phyloP scores from a whole-genome alignment of 2,797 vertebrate genomes.

The Pseudopleuronectes americanus region DNA sequence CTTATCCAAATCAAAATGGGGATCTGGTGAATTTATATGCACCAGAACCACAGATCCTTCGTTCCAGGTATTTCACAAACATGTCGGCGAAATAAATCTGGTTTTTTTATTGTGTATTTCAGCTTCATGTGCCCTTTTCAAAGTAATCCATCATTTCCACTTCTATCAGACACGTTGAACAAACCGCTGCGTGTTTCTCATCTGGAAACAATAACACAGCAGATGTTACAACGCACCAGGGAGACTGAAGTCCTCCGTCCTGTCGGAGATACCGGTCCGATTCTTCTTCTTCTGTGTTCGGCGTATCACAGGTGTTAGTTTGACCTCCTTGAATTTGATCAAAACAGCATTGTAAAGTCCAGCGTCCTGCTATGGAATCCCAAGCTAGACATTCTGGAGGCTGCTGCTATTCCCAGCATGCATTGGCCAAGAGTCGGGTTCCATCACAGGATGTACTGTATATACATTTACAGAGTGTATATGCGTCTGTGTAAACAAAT shows the following conservation, averaged over 20 bases:
- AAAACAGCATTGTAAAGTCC: neutral
- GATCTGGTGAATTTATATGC: neutral
- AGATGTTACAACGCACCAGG: slow-evolving; percentile 30
- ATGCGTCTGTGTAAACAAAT: slow-evolving; percentile 42
- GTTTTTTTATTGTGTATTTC: slow-evolving; percentile 6
- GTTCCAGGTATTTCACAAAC: neutral
- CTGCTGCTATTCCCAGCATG: slow-evolving; percentile 26
- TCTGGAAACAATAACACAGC: slow-evolving; percentile 40
- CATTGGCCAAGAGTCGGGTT: slow-evolving; percentile 16
- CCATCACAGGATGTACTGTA: slow-evolving; percentile 36
- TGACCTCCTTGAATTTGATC: slow-evolving; percentile 13
- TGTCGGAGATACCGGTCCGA: slow-evolving; percentile 7
- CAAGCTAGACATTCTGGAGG: neutral
- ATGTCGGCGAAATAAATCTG: slow-evolving; percentile 1
- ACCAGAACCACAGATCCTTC: neutral
- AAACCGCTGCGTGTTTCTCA: slow-evolving; percentile 26
- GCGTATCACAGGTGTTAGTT: no score
- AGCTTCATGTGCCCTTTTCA: neutral
- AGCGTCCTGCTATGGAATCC: neutral
- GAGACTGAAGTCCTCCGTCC: neutral
- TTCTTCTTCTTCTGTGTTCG: neutral
- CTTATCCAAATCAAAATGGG: no score
- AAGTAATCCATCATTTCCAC: slow-evolving; percentile 10
- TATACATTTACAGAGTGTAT: slow-evolving; percentile 20
- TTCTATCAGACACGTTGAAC: slow-evolving; percentile 18